These are phyloP conservation scores for Ips typographus DNA, from an alignment of 1,140 invertebrate species.

Conservation along the genomic window DNA sequence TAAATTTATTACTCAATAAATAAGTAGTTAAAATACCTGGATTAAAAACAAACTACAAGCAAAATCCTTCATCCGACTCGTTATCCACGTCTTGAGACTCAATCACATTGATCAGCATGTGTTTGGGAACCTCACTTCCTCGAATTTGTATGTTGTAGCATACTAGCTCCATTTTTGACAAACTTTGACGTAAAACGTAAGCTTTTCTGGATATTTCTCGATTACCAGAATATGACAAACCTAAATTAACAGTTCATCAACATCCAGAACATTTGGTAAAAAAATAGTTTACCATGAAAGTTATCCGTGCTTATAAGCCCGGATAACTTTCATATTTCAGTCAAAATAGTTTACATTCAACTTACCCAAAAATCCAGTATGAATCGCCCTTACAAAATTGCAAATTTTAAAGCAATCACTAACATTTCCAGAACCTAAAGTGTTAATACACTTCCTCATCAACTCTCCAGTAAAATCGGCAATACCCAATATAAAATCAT, in stretches of 20 bases:
- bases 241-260: conserved; percentile 40
- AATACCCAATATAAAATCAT: conserved; percentile 80
- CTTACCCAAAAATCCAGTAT: conserved; percentile 68
- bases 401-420: conserved; percentile 73
- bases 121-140: conserved; percentile 74
- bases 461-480: conserved; percentile 88
- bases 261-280: background rate
- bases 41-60: conserved; percentile 37
- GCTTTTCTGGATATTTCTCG: conserved; percentile 73
- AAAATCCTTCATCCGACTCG: conserved; percentile 57
- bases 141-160: conserved; percentile 82
- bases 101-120: conserved; percentile 64
- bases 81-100: conserved; percentile 49
- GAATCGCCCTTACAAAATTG: conserved; percentile 70
- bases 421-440: conserved; percentile 75
- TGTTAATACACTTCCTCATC: conserved; percentile 86
- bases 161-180: conserved; percentile 81
- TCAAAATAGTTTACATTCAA: conserved; percentile 3
- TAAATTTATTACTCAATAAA: no score
- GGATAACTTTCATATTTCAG: no score
- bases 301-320: no score
- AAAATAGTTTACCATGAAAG: background rate
- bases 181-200: conserved; percentile 67
- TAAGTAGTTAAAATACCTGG: no score
- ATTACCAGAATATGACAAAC: conserved; percentile 56